These are phyloP conservation scores for Centropristis striata DNA, from an alignment of 2,113 vertebrate genomes.

Conservation along the genomic window DNA sequence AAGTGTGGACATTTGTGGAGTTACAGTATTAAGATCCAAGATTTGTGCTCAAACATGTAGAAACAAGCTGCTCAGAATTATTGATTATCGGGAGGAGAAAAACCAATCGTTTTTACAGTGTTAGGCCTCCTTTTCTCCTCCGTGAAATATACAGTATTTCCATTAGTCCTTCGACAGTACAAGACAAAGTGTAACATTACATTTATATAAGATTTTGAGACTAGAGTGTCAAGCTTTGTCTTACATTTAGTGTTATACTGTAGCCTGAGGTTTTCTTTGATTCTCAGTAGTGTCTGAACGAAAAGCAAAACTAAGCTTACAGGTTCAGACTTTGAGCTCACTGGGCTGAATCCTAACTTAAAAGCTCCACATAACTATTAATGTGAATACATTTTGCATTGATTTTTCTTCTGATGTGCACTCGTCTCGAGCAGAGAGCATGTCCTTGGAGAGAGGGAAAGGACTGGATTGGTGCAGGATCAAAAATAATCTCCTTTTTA, in stretches of 20 bases:
- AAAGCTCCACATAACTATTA: constrained; percentile 40
- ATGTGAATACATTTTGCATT: constrained; percentile 30
- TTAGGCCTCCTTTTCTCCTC: neutral
- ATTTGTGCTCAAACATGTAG: neutral
- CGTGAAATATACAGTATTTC: neutral
- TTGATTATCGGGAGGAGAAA: neutral
- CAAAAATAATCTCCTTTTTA: constrained; percentile 53
- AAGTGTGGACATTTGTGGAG: constrained; percentile 12
- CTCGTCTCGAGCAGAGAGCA: constrained; percentile 27
- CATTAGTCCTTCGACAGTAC: neutral
- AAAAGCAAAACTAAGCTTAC: constrained; percentile 38
- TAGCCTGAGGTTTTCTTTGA: constrained; percentile 14
- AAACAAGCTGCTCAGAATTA: constrained; percentile 2
- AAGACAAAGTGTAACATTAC: neutral
- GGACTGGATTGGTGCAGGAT: constrained; percentile 28
- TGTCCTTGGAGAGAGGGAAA: constrained; percentile 15
- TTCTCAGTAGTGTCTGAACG: constrained; percentile 18
- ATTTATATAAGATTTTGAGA: neutral
- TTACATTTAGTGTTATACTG: neutral
- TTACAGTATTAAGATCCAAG: neutral
- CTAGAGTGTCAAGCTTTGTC: constrained; percentile 1
- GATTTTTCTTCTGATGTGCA: constrained; percentile 42
- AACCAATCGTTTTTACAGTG: neutral
- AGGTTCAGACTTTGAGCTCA: constrained; percentile 45
- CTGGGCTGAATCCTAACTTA: constrained; percentile 19